A percentile compares a stretch with the other conserved stretches of the same genome.
phyloP scores from a whole-genome alignment of 2,888 invertebrate species.

The Nezara viridula region DNA sequence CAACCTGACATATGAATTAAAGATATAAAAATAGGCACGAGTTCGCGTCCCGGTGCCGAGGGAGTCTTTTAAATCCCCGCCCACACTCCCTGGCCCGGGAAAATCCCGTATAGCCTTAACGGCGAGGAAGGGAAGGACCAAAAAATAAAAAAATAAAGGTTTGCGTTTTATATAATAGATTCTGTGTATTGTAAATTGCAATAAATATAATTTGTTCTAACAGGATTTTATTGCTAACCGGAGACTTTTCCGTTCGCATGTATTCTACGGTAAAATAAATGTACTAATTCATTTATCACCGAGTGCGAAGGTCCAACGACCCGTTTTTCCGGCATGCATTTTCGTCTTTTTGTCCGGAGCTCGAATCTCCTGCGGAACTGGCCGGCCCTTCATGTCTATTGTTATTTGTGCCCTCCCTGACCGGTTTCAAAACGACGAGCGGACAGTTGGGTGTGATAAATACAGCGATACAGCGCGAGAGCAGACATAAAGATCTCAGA shows the following conservation, averaged over 20 bases:
- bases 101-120: no score
- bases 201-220: neutral
- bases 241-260: neutral
- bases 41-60: no score
- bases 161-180: no score
- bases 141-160: no score
- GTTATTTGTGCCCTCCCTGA: constrained; percentile 28
- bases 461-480: neutral
- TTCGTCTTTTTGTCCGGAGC: constrained; percentile 7
- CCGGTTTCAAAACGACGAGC: neutral
- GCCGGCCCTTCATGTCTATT: neutral
- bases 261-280: neutral
- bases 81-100: no score
- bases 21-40: no score
- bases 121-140: no score
- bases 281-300: constrained; percentile 4
- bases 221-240: neutral
- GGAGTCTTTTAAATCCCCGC: no score
- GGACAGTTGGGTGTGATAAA: constrained; percentile 12
- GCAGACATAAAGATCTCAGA: constrained; percentile 4
- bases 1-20: no score
- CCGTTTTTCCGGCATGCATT: constrained; percentile 22
- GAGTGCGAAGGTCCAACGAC: neutral
- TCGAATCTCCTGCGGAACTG: constrained; percentile 24
- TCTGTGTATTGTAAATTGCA: neutral